A percentile compares a stretch with the other conserved stretches of the same genome.
Evolutionary conservation across 2,113 vertebrate genomes (phyloP).

Genomic region (Clarias magur): DNA sequence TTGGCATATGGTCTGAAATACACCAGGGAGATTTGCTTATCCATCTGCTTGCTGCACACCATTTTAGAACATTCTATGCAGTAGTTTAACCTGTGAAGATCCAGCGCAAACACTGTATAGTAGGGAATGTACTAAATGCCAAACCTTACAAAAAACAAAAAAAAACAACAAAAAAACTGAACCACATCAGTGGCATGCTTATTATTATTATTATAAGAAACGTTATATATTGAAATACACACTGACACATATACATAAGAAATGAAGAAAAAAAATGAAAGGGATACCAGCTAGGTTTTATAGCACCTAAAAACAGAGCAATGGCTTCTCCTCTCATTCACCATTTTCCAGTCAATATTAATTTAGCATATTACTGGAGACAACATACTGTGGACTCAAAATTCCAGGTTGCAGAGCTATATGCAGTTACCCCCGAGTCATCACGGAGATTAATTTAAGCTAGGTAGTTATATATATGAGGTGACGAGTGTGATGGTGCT

Average conservation of each 20-base stretch:
- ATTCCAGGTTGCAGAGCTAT: not conserved
- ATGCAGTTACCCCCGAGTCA: not conserved
- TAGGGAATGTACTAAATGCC: not conserved
- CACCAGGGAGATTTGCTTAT: constrained; percentile 33
- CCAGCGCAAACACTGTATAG: not conserved
- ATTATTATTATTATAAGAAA: too few relatives aligned
- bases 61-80: not conserved
- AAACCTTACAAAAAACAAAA: not conserved
- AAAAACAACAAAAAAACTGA: not conserved
- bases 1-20: constrained; percentile 22
- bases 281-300: not conserved
- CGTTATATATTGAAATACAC: not conserved
- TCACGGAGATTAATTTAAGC: too few relatives aligned
- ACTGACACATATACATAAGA: too few relatives aligned
- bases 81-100: not conserved
- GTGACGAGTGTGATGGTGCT: not conserved
- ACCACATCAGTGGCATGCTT: not conserved
- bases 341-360: not conserved
- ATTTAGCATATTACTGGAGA: not conserved
- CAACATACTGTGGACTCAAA: not conserved
- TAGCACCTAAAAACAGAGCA: not conserved
- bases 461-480: not conserved
- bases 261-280: too few relatives aligned
- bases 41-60: not conserved
- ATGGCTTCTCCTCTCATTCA: not conserved